phyloP scores from a whole-genome alignment of 2,113 vertebrate species.

The Mastomys natalensis region DNA sequence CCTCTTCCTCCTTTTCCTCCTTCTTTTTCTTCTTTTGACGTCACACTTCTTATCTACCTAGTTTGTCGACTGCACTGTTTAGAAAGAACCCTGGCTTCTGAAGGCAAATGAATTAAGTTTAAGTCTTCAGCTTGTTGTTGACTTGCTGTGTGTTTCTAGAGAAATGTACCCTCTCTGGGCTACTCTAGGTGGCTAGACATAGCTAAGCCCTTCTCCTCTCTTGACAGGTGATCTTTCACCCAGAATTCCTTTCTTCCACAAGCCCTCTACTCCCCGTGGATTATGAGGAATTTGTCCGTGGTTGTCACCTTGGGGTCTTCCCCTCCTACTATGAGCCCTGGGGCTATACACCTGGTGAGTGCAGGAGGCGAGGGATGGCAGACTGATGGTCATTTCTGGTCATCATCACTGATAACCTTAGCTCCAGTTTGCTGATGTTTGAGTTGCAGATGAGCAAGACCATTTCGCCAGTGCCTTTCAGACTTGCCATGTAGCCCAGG shows the following conservation, averaged over 20 bases:
- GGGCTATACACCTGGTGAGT: conserved; percentile 95
- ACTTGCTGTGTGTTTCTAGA: neutral
- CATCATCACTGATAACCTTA: neutral
- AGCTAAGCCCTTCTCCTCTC: conserved; percentile 18
- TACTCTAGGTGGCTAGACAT: neutral
- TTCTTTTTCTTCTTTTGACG: fast-evolving
- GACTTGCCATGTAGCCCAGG: neutral
- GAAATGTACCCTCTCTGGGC: neutral
- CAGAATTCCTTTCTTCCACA: conserved; percentile 95
- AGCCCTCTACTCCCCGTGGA: conserved; percentile 95
- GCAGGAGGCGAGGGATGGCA: neutral
- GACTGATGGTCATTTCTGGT: neutral
- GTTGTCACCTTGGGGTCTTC: conserved; percentile 95
- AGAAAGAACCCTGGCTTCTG: neutral
- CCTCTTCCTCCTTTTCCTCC: too few relatives aligned
- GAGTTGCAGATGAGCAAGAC: too few relatives aligned
- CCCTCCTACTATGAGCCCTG: conserved; percentile 97
- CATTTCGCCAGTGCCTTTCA: neutral
- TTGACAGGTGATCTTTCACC: conserved; percentile 94
- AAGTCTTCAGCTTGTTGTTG: neutral
- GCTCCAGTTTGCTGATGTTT: neutral
- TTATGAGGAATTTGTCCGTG: conserved; percentile 96
- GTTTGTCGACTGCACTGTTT: neutral
- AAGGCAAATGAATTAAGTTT: neutral
- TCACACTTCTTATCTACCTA: neutral